These are phyloP conservation scores for Synergus japonicus DNA, from an alignment of 2,888 invertebrate genomes.

Conservation along the genomic window DNA sequence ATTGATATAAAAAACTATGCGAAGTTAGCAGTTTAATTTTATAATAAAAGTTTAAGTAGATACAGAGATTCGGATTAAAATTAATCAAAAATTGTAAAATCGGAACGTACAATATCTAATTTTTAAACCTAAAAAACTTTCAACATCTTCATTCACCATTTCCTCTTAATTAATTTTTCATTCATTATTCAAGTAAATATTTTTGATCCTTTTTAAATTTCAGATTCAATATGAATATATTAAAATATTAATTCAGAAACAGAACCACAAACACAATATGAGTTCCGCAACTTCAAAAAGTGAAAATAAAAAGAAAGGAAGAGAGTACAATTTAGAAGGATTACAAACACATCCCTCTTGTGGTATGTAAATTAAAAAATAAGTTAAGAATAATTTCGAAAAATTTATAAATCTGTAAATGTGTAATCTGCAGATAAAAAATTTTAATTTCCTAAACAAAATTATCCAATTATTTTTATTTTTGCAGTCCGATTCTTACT, in stretches of 20 bases:
- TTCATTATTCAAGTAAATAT: background rate
- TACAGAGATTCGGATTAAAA: background rate
- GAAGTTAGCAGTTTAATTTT: no score
- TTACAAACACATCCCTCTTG: constrained; percentile 30
- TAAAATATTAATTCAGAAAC: no score
- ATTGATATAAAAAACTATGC: no score
- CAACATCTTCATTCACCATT: background rate
- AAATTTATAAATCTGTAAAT: no score
- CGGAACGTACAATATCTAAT: background rate
- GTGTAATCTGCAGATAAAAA: no score
- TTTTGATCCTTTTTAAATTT: background rate
- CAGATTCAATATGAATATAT: background rate
- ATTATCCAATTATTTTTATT: no score
- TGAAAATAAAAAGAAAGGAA: background rate
- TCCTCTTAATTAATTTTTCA: background rate
- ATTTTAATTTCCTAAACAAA: background rate
- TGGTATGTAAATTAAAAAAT: background rate
- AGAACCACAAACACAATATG: constrained; percentile 2
- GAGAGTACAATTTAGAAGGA: constrained; percentile 21
- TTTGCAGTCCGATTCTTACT: constrained; percentile 6
- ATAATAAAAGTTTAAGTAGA: background rate
- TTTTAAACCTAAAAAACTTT: background rate
- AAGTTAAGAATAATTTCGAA: background rate
- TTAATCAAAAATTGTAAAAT: background rate
- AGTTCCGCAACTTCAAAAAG: background rate